Percentiles rank a stretch among this genome's conserved stretches.
These are phyloP conservation scores for Donacobius atricapilla DNA, from an alignment of 2,113 vertebrate species.

Conservation along the genomic window DNA sequence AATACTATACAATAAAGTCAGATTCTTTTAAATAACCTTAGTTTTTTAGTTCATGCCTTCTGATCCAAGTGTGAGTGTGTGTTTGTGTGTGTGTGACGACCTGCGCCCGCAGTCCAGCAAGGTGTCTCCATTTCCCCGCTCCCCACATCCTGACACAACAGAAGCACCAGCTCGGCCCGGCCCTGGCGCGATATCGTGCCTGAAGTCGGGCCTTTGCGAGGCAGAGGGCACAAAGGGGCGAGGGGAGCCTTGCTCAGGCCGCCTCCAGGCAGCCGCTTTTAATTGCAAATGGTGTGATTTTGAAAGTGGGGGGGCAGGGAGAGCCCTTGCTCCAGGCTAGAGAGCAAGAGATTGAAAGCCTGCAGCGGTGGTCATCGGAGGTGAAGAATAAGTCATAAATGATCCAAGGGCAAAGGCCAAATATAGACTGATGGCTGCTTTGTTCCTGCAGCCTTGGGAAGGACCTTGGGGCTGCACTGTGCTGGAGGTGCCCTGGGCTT, in stretches of 20 bases:
- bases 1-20: too few relatives aligned
- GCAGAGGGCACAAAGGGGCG: not conserved
- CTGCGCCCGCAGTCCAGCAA: too few relatives aligned
- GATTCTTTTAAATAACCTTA: too few relatives aligned
- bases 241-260: not conserved
- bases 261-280: constrained; percentile 34
- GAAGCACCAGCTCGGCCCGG: rapidly evolving
- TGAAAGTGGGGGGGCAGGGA: constrained; percentile 48
- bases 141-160: not conserved
- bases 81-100: too few relatives aligned
- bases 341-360: constrained; percentile 71
- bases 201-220: not conserved
- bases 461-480: constrained; percentile 58
- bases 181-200: not conserved
- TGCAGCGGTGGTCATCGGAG: constrained; percentile 65
- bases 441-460: constrained; percentile 71
- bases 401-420: constrained; percentile 75
- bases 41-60: too few relatives aligned
- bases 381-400: constrained; percentile 80
- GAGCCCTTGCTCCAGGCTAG: constrained; percentile 37
- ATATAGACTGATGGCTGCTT: constrained; percentile 78
- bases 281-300: constrained; percentile 56
- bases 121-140: not conserved
- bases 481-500: constrained; percentile 48
- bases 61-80: too few relatives aligned